Evolutionary conservation across 2,888 invertebrate genomes (phyloP), one percentile per base, ranked within the genome.

Genomic region (Acrocyrtus sp.): DNA sequence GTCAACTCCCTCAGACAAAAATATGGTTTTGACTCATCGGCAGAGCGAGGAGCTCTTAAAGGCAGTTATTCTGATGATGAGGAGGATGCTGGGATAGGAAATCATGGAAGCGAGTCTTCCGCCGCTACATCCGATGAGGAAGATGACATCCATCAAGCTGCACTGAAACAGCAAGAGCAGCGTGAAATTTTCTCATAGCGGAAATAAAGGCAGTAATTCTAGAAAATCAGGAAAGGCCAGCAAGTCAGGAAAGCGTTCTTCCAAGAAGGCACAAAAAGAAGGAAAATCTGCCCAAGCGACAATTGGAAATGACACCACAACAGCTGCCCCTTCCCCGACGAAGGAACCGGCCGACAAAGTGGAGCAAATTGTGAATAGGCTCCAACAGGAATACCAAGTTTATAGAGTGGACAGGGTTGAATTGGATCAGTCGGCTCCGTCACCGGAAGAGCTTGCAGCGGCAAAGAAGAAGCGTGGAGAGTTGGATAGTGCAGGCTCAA

Each of bases 401-500:
- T 75, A 72, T 22, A 27, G 68, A 6, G 62, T 61, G 8, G 48
- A 63, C 27, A 29, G 65, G 24, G 27, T 75, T 2, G 75, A 75
- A 45, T 17, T 75, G 26, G 75, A 75, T 10, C 67, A 66, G 17
- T 29, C 72, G 19, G 72, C 67, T 15, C 62, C 63, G 1, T 66
- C 72, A 12, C 66, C 75, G 27, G 70, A 56, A 22, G 60, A 66
- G 19, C 47, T 68, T 21, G 65, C 69, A 1, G 54, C 74, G 10
- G 39, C 65, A 5, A 67, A 67, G 43, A 61, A 60, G 57, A 75
- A 75, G 48, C 67, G 76, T 21, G 75, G 67, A 3, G 76, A 76
- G 53, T 54, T 74, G 17, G 79, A 79, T 60, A 76, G 76, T 62
- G 79, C 79, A 6, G 79, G 79, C 12, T 78, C 78, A 19, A 78